A percentile compares a stretch with the other conserved stretches of the same genome.
Conservation (phyloP, 2,797 vertebrate species). For the Jordanella pulchra region DNA sequence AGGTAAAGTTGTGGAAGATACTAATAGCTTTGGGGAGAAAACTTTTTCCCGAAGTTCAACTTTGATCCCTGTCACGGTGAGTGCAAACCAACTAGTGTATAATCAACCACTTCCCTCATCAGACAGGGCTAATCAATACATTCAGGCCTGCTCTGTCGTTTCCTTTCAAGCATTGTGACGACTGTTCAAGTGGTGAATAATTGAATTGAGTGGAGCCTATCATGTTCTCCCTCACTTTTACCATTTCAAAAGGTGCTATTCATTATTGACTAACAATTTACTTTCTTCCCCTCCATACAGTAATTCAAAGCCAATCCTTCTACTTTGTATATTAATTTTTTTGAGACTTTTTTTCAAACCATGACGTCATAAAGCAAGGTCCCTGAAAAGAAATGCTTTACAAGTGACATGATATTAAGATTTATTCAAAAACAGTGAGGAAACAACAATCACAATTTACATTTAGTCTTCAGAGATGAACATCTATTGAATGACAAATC, state of each 20-base stretch:
- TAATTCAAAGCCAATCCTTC: conserved; percentile 75
- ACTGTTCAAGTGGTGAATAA: conserved; percentile 61
- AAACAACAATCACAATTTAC: neutral
- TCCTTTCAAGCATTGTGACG: conserved; percentile 63
- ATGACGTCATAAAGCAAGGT: neutral
- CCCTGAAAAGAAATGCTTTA: neutral
- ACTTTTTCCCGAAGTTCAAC: conserved; percentile 16
- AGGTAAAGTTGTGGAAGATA: conserved; percentile 13
- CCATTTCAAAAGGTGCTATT: conserved; percentile 79
- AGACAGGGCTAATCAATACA: conserved; percentile 39
- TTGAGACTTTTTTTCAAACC: neutral
- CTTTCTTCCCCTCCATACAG: conserved; percentile 77
- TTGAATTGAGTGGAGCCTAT: conserved; percentile 60
- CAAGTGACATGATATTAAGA: neutral
- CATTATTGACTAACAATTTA: conserved; percentile 86
- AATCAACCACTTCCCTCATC: conserved; percentile 4
- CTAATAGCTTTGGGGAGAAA: conserved; percentile 16
- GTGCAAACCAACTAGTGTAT: neutral
- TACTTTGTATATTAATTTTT: conserved; percentile 34
- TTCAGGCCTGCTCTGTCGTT: conserved; percentile 50
- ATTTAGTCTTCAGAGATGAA: conserved; percentile 5
- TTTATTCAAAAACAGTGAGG: neutral
- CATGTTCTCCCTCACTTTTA: conserved; percentile 67
- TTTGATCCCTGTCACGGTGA: neutral
- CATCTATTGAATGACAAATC: conserved; percentile 12